Evolutionary conservation across 1,140 invertebrate genomes (phyloP).

Genomic region (Drosophila lacertosa): DNA sequence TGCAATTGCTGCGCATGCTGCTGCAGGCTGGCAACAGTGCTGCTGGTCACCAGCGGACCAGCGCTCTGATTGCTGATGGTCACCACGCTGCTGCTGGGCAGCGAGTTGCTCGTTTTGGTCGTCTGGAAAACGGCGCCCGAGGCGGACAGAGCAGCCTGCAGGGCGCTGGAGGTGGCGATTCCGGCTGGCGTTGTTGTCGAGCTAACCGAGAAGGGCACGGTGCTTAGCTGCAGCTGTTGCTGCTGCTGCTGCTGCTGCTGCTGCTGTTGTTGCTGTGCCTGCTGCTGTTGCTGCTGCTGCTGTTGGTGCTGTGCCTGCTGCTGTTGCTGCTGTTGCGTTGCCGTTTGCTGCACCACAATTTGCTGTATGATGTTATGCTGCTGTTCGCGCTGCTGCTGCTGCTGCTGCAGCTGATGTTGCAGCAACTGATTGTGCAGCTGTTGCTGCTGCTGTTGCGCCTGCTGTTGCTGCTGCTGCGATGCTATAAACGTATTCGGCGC

Average conservation of each 20-base stretch:
- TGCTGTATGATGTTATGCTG: slow-evolving; percentile 76
- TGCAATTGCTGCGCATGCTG: slow-evolving; percentile 61
- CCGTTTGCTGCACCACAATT: slow-evolving; percentile 68
- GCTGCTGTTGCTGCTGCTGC: slow-evolving; percentile 44
- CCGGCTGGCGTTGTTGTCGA: slow-evolving; percentile 84
- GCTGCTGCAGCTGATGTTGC: slow-evolving; percentile 79
- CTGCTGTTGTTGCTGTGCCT: slow-evolving; percentile 17
- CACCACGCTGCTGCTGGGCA: slow-evolving; percentile 70
- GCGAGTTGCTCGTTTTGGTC: slow-evolving; percentile 46
- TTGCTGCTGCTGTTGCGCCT: slow-evolving; percentile 54
- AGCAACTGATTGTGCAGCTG: slow-evolving; percentile 77
- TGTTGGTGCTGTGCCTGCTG: slow-evolving; percentile 77
- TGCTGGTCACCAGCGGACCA: slow-evolving; percentile 74
- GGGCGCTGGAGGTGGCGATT: slow-evolving; percentile 72
- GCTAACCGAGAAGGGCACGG: slow-evolving; percentile 84
- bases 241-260: slow-evolving; percentile 38
- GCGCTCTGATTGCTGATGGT: slow-evolving; percentile 73
- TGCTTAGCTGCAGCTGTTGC: slow-evolving; percentile 53
- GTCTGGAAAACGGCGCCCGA: slow-evolving; percentile 63
- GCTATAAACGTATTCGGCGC: slow-evolving; percentile 70
- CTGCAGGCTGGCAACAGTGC: slow-evolving; percentile 64
- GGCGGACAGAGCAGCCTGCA: slow-evolving; percentile 60
- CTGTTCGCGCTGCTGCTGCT: slow-evolving; percentile 73
- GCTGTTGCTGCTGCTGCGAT: slow-evolving; percentile 67
- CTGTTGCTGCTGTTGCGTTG: slow-evolving; percentile 44